phyloP scores from a whole-genome alignment of 2,888 invertebrate genomes.

The Zaprionus lineosus region DNA sequence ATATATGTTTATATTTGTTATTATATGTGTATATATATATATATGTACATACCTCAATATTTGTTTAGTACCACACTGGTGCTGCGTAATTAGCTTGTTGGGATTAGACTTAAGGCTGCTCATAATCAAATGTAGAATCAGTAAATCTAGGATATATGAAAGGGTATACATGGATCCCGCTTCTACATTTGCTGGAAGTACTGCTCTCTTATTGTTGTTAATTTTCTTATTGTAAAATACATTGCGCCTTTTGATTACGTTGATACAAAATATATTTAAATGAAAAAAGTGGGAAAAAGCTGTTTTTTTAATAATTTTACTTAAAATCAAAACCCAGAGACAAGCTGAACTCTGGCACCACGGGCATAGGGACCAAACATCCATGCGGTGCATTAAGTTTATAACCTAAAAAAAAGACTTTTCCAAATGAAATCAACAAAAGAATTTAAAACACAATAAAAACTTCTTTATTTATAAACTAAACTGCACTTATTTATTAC shows the following conservation, averaged over 20 bases:
- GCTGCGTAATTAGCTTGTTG: slow-evolving; percentile 40
- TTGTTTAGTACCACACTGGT: slow-evolving; percentile 47
- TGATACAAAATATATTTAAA: not conserved
- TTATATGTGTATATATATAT: too few relatives aligned
- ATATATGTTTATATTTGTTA: too few relatives aligned
- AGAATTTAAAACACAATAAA: too few relatives aligned
- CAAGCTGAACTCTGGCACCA: too few relatives aligned
- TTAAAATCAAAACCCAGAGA: too few relatives aligned
- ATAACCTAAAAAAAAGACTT: too few relatives aligned
- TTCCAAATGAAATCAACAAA: too few relatives aligned
- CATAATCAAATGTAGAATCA: slow-evolving; percentile 6
- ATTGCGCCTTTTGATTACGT: slow-evolving; percentile 28
- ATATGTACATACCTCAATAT: slow-evolving; percentile 22
- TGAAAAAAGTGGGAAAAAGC: not conserved
- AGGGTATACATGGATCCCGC: slow-evolving; percentile 4
- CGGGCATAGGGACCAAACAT: too few relatives aligned
- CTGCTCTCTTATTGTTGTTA: slow-evolving; percentile 37
- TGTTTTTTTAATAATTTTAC: not conserved
- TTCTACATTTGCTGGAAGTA: slow-evolving; percentile 5
- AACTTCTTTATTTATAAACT: too few relatives aligned
- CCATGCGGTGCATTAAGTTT: too few relatives aligned
- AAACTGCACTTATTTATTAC: too few relatives aligned
- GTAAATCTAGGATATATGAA: too few relatives aligned
- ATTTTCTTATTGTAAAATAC: slow-evolving; percentile 9
- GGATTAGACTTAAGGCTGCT: slow-evolving; percentile 17